Percentiles rank a stretch among this genome's conserved stretches.
Evolutionary conservation across 2,797 vertebrate species (phyloP).

Genomic region (Podarcis lilfordi): DNA sequence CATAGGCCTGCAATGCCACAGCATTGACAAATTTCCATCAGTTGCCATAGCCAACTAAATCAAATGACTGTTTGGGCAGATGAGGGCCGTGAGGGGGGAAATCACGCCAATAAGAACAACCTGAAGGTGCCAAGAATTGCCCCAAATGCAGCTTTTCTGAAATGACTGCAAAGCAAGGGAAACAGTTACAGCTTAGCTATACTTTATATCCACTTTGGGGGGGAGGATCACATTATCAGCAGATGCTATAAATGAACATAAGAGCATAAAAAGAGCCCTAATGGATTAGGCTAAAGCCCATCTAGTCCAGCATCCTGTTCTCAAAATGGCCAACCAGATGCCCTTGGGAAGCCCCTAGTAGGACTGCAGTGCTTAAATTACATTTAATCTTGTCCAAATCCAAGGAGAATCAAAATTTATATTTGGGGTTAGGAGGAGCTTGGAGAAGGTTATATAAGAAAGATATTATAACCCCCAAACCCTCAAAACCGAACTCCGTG

Average conservation of each 20-base stretch:
- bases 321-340: too few species aligned
- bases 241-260: slow-evolving; percentile 41
- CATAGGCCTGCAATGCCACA: too few species aligned
- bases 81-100: not conserved
- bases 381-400: slow-evolving; percentile 49
- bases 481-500: slow-evolving; percentile 22
- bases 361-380: slow-evolving; percentile 37
- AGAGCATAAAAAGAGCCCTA: too few species aligned
- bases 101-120: not conserved
- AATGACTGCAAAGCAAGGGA: too few species aligned
- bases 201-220: not conserved
- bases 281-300: too few species aligned
- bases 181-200: not conserved
- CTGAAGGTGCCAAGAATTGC: not conserved
- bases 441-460: slow-evolving; percentile 7
- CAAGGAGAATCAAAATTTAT: slow-evolving; percentile 61
- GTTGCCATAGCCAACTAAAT: not conserved
- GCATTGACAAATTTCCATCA: not conserved
- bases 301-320: too few species aligned
- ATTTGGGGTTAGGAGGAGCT: slow-evolving; percentile 44
- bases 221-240: slow-evolving; percentile 42
- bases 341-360: too few species aligned
- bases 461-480: slow-evolving; percentile 33
- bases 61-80: not conserved
- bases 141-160: not conserved